Base-by-base conservation (phyloP, 2,113 vertebrate genomes). In the Oceanodroma tethys region DNA sequence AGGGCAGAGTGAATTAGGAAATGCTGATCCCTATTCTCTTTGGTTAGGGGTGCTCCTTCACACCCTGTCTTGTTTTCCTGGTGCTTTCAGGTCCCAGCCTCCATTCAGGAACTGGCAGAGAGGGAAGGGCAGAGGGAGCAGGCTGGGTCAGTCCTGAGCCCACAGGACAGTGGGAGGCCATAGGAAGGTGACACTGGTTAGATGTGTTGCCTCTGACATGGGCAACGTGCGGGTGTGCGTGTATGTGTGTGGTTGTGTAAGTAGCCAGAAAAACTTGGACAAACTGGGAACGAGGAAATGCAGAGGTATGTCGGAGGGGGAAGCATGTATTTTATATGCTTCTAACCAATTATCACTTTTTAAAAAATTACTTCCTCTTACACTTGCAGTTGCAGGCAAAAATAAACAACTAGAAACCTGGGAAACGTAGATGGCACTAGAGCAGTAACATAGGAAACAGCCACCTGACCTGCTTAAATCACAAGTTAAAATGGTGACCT, bases 191-290 rank as follows among this genome's bases (percentile, higher is more conserved):
- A n/a, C 53, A 10, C 10, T 27, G 34, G 9, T 72, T 38, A 11
- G 13, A 15, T 55, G 45, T 45, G 47, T 30, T 30, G 40, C 29
- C 47, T 90, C 18, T 34, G 29, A 27, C 1, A 0, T 5, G 25
- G 22, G 26, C 47, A 42, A 20, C 1, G 6, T 25, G 13, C 0
- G 4, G 16, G 12, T 6, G 7, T 9, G 17, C 2, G 4, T 19
- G 45, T 53, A 7, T 21, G 13, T 4, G 3, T n/a, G 6, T 48
- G 43, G 27, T 36, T 27, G 15, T 13, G 40, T 8, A 34, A 5
- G 6, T 26, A 50, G 18, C 8, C 36, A 65, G 32, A 43, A 80
- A 80, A 62, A 30, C 9, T 8, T 23, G n/a, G 30, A 47, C 32
- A 50, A 65, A 43, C 6, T 16, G 22, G 13, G n/a, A 84, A 59